Percentiles rank a stretch among this genome's conserved stretches.
Evolutionary conservation across 2,113 vertebrate genomes (phyloP).

Genomic region (Dicaeum eximium): DNA sequence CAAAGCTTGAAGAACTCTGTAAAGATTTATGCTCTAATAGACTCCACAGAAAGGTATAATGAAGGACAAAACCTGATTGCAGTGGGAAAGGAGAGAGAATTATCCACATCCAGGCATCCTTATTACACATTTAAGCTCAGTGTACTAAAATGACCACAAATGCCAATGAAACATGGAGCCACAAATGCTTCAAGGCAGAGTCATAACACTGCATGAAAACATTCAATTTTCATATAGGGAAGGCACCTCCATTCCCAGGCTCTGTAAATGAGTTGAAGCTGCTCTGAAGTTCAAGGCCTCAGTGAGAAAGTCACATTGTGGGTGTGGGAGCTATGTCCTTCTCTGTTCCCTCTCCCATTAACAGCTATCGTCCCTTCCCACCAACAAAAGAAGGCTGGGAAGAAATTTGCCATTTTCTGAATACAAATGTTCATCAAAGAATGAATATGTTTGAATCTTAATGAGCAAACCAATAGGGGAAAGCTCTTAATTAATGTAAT

Average conservation of each 20-base stretch:
- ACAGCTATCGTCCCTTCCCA: not conserved
- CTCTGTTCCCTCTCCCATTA: not conserved
- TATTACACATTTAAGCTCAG: not conserved
- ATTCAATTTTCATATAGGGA: not conserved
- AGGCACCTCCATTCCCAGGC: not conserved
- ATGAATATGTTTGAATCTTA: not conserved
- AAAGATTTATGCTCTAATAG: slow-evolving; percentile 17
- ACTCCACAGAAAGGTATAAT: not conserved
- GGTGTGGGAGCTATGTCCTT: not conserved
- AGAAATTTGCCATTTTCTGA: not conserved
- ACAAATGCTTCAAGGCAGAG: not conserved
- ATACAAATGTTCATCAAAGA: not conserved
- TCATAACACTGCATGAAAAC: not conserved
- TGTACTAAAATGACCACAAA: not conserved
- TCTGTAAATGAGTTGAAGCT: not conserved
- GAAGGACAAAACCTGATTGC: slow-evolving; percentile 20
- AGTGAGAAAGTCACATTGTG: not conserved
- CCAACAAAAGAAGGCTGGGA: not conserved
- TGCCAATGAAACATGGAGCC: not conserved
- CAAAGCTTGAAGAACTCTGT: slow-evolving; percentile 4
- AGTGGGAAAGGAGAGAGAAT: not conserved
- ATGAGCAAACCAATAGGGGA: not conserved
- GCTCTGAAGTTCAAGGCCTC: not conserved
- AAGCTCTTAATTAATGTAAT: not conserved
- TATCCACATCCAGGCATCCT: not conserved